phyloP scores from a whole-genome alignment of 2,888 invertebrate genomes.

The Cordilura impudica region DNA sequence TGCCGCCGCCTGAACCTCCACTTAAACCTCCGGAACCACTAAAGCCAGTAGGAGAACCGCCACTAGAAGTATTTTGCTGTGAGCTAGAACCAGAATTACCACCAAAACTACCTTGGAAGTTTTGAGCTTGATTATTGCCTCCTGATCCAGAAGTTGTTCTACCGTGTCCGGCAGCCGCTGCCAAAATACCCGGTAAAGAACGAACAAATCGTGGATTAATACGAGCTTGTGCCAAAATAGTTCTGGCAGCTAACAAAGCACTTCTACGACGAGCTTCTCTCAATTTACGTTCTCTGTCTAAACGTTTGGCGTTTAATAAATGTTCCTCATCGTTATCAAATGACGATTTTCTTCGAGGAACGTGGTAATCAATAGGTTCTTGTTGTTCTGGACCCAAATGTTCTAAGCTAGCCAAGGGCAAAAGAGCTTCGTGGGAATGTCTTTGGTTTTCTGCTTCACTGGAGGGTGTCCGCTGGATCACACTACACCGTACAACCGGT shows the following conservation, averaged over 20 bases:
- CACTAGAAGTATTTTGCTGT: constrained; percentile 79
- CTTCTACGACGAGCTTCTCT: constrained; percentile 85
- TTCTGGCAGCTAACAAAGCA: constrained; percentile 80
- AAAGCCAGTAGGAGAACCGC: constrained; percentile 73
- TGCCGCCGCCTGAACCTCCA: constrained; percentile 85
- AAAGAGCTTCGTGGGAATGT: constrained; percentile 77
- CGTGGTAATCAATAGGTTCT: constrained; percentile 92
- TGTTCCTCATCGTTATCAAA: constrained; percentile 74
- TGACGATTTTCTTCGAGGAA: constrained; percentile 84
- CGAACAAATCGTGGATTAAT: constrained; percentile 75
- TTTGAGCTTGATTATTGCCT: constrained; percentile 76
- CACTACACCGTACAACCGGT: constrained; percentile 86
- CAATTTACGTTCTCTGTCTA: constrained; percentile 81
- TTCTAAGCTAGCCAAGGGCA: constrained; percentile 79
- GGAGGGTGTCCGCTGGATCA: constrained; percentile 88
- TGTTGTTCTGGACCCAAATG: constrained; percentile 86
- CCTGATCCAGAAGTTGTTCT: constrained; percentile 81
- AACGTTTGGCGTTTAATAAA: constrained; percentile 68
- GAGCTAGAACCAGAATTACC: constrained; percentile 63
- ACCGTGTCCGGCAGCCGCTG: constrained; percentile 89
- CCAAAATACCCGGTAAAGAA: constrained; percentile 83
- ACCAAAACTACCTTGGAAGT: constrained; percentile 74
- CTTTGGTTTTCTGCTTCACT: constrained; percentile 67
- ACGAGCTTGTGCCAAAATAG: constrained; percentile 72
- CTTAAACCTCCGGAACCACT: constrained; percentile 76